A percentile compares a stretch with the other conserved stretches of the same genome.
Evolutionary conservation across 2,797 vertebrate species (phyloP).

Genomic region (Acridotheres tristis): DNA sequence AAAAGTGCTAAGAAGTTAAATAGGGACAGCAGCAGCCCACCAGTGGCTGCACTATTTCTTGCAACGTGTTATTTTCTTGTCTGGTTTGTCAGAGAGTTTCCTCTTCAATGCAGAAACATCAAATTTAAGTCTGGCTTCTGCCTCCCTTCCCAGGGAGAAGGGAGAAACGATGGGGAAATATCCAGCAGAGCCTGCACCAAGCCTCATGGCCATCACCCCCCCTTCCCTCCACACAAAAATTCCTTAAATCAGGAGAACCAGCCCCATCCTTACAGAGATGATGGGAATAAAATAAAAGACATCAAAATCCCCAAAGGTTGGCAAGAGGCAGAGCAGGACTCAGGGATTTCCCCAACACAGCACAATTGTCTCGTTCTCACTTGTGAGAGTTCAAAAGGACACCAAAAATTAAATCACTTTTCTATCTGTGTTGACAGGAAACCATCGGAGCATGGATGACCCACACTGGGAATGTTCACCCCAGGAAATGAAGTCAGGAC

Average conservation of each 20-base stretch:
- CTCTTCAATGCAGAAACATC: slow-evolving; percentile 20
- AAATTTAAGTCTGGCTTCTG: slow-evolving; percentile 24
- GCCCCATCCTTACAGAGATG: not conserved
- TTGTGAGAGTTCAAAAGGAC: not conserved
- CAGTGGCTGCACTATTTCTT: slow-evolving; percentile 41
- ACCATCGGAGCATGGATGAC: not conserved
- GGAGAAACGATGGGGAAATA: not conserved
- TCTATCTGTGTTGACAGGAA: not conserved
- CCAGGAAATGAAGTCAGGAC: not conserved
- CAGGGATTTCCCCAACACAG: not conserved
- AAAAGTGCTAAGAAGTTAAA: slow-evolving; percentile 12
- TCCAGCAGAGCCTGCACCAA: accelerated
- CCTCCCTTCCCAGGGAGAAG: not conserved
- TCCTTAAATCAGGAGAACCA: not conserved
- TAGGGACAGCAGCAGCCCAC: slow-evolving; percentile 24
- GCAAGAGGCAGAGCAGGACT: not conserved
- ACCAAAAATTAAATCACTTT: not conserved
- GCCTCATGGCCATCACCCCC: not conserved
- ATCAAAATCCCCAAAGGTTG: not conserved
- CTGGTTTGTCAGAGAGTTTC: slow-evolving; percentile 51
- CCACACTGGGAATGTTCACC: not conserved
- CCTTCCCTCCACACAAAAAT: not conserved
- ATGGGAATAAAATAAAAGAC: not conserved
- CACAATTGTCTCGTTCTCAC: not conserved
- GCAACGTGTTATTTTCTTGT: slow-evolving; percentile 61